Base-by-base conservation (phyloP, 2,113 vertebrate species). In the Speoplatyrhinus poulsoni region DNA sequence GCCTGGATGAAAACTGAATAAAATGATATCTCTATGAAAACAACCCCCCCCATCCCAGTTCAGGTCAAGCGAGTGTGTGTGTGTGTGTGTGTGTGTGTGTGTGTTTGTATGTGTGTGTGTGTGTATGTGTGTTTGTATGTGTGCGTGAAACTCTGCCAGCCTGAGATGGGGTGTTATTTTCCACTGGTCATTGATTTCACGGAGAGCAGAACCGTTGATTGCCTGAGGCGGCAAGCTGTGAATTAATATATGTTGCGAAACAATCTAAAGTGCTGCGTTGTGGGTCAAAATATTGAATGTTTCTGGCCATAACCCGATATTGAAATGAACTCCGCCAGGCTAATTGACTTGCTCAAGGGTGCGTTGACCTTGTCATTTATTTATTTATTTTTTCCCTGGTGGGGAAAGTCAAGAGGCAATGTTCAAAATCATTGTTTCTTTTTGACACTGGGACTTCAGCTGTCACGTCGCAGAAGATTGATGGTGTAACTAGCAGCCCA, bases 391-490 rank as follows among this genome's bases (percentile, higher is more conserved):
- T 2, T 46, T 55, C 52, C 69, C 62, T 60, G 33, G 46, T 33
- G 50, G 57, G 72, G 62, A 66, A 83, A 85, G 79, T 84, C 81
- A 85, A 85, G 54, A 69, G 46, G 69, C 83, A 73, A 81, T 82
- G 83, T 84, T 82, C 11, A 69, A 74, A 77, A 84, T 86, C 77
- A 79, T 81, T 84, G 84, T 87, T 88, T 56, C 9, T 83, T 77
- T 74, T 82, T 65, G 59, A 72, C n/a, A n/a, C 17, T 0, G 58
- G 76, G 62, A 70, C 69, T 64, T 80, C 58, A 60, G 75, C 67
- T 75, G 72, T 84, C 74, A 69, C 32, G 86, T 82, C 86, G 66
- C 1, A 77, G 54, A 86, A 82, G 88, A 90, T 88, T 86, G 88
- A 90, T 89, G 77, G 70, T 62, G 75, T 48, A 73, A 77, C 80